Conservation (phyloP, 2,888 invertebrate species). For the Drosophila lutescens region DNA sequence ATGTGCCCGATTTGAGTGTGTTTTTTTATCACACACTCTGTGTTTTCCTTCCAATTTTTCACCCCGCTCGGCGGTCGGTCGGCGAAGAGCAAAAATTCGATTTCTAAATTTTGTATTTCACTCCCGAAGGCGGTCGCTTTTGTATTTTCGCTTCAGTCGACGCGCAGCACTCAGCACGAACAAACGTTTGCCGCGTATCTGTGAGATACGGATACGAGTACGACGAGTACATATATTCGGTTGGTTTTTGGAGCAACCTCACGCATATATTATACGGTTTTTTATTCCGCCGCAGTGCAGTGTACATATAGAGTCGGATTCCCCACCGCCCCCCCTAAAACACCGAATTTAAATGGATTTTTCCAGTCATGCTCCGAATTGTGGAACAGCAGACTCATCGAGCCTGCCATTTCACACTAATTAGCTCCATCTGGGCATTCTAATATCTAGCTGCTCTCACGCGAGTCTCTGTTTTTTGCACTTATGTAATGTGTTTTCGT, state of each 20-base stretch:
- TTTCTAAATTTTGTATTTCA: slow-evolving; percentile 65
- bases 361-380: slow-evolving; percentile 32
- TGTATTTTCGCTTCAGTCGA: slow-evolving; percentile 65
- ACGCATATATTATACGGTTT: slow-evolving; percentile 7
- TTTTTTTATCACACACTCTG: slow-evolving; percentile 63
- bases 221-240: slow-evolving; percentile 62
- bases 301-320: slow-evolving; percentile 15
- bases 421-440: slow-evolving; percentile 26
- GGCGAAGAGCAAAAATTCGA: slow-evolving; percentile 56
- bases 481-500: slow-evolving; percentile 79
- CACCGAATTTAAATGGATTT: slow-evolving; percentile 15
- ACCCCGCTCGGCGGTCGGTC: slow-evolving; percentile 16
- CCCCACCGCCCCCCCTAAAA: background rate
- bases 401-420: slow-evolving; percentile 33
- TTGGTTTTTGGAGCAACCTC: slow-evolving; percentile 51
- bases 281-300: slow-evolving; percentile 24
- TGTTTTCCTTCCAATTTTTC: slow-evolving; percentile 40
- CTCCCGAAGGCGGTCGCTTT: slow-evolving; percentile 58
- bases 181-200: slow-evolving; percentile 74
- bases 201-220: slow-evolving; percentile 65
- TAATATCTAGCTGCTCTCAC: slow-evolving; percentile 29
- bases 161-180: slow-evolving; percentile 80
- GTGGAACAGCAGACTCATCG: slow-evolving; percentile 16
- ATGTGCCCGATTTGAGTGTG: slow-evolving; percentile 55
- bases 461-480: slow-evolving; percentile 48